Evolutionary conservation across 1,140 invertebrate species (phyloP), one percentile per base, ranked within the genome.

Genomic region (Pteromalus puparum): DNA sequence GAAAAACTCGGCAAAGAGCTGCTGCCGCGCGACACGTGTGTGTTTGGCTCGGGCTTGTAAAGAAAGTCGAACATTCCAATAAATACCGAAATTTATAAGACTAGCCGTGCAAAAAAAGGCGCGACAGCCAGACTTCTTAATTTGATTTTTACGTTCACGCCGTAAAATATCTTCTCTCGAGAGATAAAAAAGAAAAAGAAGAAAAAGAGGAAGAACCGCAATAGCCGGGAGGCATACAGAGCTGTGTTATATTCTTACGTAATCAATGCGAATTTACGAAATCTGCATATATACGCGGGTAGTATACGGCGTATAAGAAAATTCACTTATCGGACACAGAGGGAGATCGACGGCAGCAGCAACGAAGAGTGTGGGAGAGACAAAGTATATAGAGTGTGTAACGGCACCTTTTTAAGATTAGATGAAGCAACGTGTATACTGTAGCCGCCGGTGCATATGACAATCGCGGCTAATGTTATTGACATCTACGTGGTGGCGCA

Each of bases 401-500:
- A 83, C 34, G 65, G 65, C 53, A 72, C 81, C 75, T 77, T 78
- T 78, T 83, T 46, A 46, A 83, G 74, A 83, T 78, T 76, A 76
- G 65, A 83, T 77, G 38, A 72, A 9, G 65, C 75, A 77, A 77
- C 28, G 26, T 21, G 18, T 34, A 42, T 34, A 9, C 38, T 28
- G 65, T 10, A 74, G 12, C 28, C 30, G 46, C 65, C n/a, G 34
- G n/a, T 38, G 77, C 53, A 84, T 65, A 79, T 74, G 70, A 80
- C 30, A 80, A 84, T 84, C 65, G 46, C 61, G 9, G 24, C 46
- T 30, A 81, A 26, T n/a, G 53, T 78, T 85, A 82, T 82, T 82
- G 75, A 85, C 80, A 85, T 82, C 67, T 85, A 78, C 79, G 65
- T 74, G 73, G 26, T 85, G 73, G 65, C 61, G 73, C 73, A 81